Base-by-base conservation (phyloP, 1,140 invertebrate species). In the Sweltsa coloradensis region DNA sequence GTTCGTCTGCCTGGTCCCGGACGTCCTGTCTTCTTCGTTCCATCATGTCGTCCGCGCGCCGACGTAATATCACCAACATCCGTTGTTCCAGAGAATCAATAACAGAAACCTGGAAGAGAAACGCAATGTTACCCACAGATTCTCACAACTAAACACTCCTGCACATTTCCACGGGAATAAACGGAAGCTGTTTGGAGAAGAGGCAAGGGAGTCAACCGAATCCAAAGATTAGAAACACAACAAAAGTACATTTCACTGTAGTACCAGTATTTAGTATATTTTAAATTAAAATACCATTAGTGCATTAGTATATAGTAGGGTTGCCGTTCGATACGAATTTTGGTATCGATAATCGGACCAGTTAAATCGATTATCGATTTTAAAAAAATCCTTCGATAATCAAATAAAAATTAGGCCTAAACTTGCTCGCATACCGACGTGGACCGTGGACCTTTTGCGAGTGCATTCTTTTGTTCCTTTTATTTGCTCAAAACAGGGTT, bases 1-100 rank as follows among this genome's bases (percentile, higher is more conserved):
- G 83, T 67, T 96, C 91, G 60, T 91, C 86, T 37, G 89, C 85
- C 67, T 97, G 91, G 74, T 97, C 94, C 48, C 81, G 73, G 0
- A 95, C 81, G 69, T 96, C 91, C 58, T 91, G 85, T 43, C 92
- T 73, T 50, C 92, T 69, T 27, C 92, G 68, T 60, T 85, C 78
- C 49, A 85, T 75, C 34, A 95, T 64, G 63, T 85, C 83, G 14
- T 75, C 73, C 14, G 85, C 75, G 55, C 80, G 75, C 50, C 80
- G 75, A 11, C 76, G 74, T 57, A 83, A 79, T 25, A 92, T 59
- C 41, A 78, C 74, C 50, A 89, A 57, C 59, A 87, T 78, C 14
- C 81, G 73, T 50, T 82, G 75, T 61, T 96, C 92, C 56, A 96
- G 62, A 29, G 74, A 74, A 53, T 81, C 73, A 55, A 95, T 78